Conservation (phyloP, 1,140 invertebrate genomes). For the Aphidius ervi region DNA sequence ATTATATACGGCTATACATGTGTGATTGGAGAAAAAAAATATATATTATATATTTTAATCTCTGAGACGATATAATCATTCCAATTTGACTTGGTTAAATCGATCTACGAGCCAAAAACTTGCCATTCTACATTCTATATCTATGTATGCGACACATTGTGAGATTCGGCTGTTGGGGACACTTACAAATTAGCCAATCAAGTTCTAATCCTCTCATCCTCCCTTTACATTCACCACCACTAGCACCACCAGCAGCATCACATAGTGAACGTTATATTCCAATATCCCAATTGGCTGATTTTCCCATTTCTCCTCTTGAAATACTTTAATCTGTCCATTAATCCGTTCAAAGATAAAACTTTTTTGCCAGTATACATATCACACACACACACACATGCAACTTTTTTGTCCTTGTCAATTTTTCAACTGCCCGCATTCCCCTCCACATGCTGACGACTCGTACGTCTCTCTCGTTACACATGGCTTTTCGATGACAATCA, state of each 20-base stretch:
- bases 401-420: neutral
- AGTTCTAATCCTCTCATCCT: slow-evolving; percentile 47
- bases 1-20: no score
- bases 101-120: no score
- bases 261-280: slow-evolving; percentile 40
- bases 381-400: slow-evolving; percentile 24
- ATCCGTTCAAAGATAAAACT: slow-evolving; percentile 52
- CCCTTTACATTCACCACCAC: slow-evolving; percentile 18
- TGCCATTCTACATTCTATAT: no score
- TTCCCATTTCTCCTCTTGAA: slow-evolving; percentile 34
- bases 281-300: slow-evolving; percentile 1
- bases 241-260: slow-evolving; percentile 44
- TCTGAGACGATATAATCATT: no score
- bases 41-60: no score
- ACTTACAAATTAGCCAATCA: slow-evolving; percentile 57
- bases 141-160: neutral
- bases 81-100: no score
- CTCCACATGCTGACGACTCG: slow-evolving; percentile 13
- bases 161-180: slow-evolving; percentile 40
- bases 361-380: slow-evolving; percentile 43
- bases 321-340: slow-evolving; percentile 55
- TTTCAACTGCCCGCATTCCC: slow-evolving; percentile 22
- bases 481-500: slow-evolving; percentile 23
- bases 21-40: no score
- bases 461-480: slow-evolving; percentile 7